Conservation (phyloP, 2,113 vertebrate species). For the Lophotis ruficrista region DNA sequence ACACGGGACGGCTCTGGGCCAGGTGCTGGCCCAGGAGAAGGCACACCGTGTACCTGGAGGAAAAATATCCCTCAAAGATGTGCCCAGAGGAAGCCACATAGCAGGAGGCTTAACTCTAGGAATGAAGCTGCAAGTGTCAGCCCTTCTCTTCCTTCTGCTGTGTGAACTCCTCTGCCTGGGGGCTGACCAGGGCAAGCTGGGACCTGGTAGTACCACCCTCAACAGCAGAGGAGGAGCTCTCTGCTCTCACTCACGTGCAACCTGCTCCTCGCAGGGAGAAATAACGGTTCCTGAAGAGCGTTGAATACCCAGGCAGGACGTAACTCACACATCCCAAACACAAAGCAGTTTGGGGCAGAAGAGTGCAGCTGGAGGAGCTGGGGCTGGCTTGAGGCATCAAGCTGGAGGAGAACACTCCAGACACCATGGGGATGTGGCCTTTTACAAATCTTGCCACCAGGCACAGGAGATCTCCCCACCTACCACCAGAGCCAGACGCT, state of each 20-base stretch:
- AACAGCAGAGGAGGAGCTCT: neutral
- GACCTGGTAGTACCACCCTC: neutral
- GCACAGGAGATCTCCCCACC: neutral
- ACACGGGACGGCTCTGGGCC: neutral
- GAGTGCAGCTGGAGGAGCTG: neutral
- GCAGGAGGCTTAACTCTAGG: neutral
- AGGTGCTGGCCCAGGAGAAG: neutral
- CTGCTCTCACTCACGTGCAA: neutral
- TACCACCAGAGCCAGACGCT: rapidly evolving
- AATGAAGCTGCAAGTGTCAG: neutral
- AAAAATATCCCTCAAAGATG: neutral
- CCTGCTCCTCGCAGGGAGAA: neutral
- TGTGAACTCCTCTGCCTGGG: neutral
- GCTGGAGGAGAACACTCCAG: neutral
- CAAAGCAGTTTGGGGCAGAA: neutral
- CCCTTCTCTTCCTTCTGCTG: neutral
- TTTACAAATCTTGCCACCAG: neutral
- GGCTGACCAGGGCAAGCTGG: neutral
- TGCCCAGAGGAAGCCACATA: neutral
- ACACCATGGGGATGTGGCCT: neutral
- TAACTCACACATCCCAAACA: neutral
- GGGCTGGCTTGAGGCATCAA: neutral
- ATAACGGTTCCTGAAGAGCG: neutral
- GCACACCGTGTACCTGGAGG: neutral
- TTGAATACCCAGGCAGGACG: neutral